Base-by-base conservation (phyloP, 2,113 vertebrate genomes). In the Rhynchomys soricoides region DNA sequence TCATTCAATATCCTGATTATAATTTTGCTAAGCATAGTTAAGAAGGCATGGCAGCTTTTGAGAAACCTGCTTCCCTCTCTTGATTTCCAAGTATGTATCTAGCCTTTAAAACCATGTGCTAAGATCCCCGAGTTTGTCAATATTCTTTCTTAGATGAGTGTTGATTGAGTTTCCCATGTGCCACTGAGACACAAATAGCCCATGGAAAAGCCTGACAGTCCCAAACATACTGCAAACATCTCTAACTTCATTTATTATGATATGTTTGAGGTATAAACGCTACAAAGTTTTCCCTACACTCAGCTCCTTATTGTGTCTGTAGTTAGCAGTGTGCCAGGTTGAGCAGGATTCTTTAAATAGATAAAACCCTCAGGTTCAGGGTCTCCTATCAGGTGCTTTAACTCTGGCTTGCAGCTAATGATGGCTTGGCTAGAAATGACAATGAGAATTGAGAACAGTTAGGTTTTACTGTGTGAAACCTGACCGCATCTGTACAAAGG, bases 351-450 rank as follows among this genome's bases (percentile, higher is more conserved):
- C 68, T 90, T 92, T 88, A 88, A 68, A 75, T 43, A 85, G 66
- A 85, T 91, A 88, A 48, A 86, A 29, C 16, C 16, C 48, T 55
- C n/a, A 5, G 55, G 48, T 68, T 31, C 43, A 7, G 7, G 22
- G 43, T 57, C 12, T 86, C 52, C 71, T 86, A 55, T 31, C 77
- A 55, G 37, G 29, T 79, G 52, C 48, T 81, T 71, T 95, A 34
- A 34, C 29, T 74, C 17, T 43, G 0, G 73, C 74, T 93, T 59
- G 31, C 45, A 73, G 52, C n/a, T 79, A 73, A 86, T 21, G 45
- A 82, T 68, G 59, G n/a, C 50, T 91, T 90, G 15, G 90, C 73
- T 96, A 79, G 87, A 92, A 89, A 94, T 12, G 59, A 50, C 90
- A 78, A 34, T 40, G 88, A 85, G 59, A 34, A 34, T 57, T 64